Evolutionary conservation across 2,113 vertebrate genomes (phyloP).

Genomic region (Pagrus major): DNA sequence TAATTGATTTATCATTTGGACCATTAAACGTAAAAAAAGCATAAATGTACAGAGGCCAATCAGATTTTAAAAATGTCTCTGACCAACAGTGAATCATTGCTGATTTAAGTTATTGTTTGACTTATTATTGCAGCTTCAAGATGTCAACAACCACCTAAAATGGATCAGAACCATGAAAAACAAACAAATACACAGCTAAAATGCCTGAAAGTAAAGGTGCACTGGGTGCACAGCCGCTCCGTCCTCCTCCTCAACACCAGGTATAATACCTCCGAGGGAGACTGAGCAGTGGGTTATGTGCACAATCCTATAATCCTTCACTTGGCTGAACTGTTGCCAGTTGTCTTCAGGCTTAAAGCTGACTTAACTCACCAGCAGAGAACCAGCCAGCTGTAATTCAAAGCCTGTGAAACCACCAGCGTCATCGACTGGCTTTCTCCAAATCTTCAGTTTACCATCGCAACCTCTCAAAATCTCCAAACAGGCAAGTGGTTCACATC

Average conservation of each 20-base stretch:
- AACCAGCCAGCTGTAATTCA: slow-evolving; percentile 19
- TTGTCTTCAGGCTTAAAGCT: slow-evolving; percentile 42
- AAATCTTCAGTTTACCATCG: slow-evolving; percentile 24
- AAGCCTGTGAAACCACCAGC: slow-evolving; percentile 28
- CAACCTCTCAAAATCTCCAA: slow-evolving; percentile 4
- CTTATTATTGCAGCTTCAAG: not conserved
- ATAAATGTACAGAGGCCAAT: no score
- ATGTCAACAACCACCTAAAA: not conserved
- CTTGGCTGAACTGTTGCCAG: slow-evolving; percentile 40
- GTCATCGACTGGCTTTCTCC: not conserved
- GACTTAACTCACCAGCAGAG: slow-evolving; percentile 42
- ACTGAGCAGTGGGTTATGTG: slow-evolving; percentile 9
- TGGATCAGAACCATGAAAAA: not conserved
- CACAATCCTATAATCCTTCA: slow-evolving; percentile 31
- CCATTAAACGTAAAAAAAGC: not conserved
- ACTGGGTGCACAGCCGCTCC: not conserved
- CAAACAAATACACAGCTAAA: not conserved
- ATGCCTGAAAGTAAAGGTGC: slow-evolving; percentile 2
- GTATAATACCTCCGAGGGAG: slow-evolving; percentile 26
- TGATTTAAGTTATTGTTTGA: not conserved
- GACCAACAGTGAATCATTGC: no score
- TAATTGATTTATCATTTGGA: not conserved
- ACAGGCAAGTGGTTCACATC: not conserved
- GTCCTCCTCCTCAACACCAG: slow-evolving; percentile 13
- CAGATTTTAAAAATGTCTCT: no score